Evolutionary conservation across 30 jellyfish, hydroid and myxozoan genomes (phyloP).

Genomic region (Chrysaora quinquecirrha): DNA sequence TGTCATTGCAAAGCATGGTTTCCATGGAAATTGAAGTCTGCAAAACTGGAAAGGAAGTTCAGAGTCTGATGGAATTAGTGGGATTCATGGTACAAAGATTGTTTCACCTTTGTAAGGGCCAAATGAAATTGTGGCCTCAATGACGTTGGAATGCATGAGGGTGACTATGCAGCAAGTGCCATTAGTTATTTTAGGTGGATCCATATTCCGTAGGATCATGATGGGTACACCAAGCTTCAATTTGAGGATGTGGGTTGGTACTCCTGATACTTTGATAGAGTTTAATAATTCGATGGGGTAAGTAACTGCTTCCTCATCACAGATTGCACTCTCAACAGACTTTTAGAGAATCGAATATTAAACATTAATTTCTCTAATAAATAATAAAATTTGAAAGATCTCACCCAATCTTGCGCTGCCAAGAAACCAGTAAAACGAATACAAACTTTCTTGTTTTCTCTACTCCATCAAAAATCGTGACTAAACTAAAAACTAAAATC

Average conservation of each 20-base stretch:
- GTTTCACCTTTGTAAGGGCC: constrained; percentile 17
- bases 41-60: constrained; percentile 12
- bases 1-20: constrained; percentile 35
- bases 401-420: too few relatives aligned
- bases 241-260: constrained; percentile 33
- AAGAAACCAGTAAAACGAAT: too few relatives aligned
- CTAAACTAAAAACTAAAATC: too few relatives aligned
- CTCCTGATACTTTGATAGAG: constrained; percentile 7
- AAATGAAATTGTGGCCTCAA: constrained; percentile 3
- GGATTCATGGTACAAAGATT: constrained; percentile 40
- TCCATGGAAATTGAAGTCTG: constrained; percentile 34
- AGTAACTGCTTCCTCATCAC: constrained; percentile 13
- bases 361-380: too few relatives aligned
- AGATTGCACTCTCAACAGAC: constrained; percentile 9
- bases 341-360: too few relatives aligned
- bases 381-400: too few relatives aligned
- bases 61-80: constrained; percentile 32
- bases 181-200: constrained; percentile 40
- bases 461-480: too few relatives aligned
- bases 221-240: constrained; percentile 57
- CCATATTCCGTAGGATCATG: constrained; percentile 49
- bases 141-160: constrained; percentile 8
- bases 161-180: constrained; percentile 52
- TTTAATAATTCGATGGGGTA: constrained; percentile 27
- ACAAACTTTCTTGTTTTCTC: too few relatives aligned